Evolutionary conservation across 1,140 invertebrate genomes (phyloP).

Genomic region (Lutraria rhynchaena): DNA sequence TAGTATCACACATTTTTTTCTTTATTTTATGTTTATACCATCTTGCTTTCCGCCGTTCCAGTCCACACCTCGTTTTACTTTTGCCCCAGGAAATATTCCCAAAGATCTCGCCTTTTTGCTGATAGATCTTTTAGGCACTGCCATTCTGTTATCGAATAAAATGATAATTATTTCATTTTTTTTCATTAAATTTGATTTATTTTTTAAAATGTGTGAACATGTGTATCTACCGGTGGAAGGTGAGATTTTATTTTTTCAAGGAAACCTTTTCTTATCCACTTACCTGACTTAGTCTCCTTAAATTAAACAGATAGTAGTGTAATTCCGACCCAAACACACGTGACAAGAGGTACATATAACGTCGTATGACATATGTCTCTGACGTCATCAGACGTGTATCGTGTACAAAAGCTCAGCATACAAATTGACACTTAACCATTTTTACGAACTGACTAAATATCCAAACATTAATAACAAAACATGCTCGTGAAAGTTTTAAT

Average conservation of each 20-base stretch:
- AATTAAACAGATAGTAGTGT: too few relatives aligned
- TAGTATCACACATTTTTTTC: too few relatives aligned
- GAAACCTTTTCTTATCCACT: background rate
- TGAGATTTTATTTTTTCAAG: background rate
- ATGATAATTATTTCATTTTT: background rate
- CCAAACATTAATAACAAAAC: too few relatives aligned
- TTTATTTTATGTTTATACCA: conserved; percentile 67
- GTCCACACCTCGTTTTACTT: conserved; percentile 84
- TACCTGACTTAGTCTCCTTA: background rate
- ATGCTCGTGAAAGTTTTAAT: too few relatives aligned
- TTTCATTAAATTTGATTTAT: background rate
- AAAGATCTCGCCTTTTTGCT: conserved; percentile 81
- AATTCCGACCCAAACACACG: too few relatives aligned
- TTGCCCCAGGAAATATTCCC: conserved; percentile 93
- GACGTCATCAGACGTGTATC: too few relatives aligned
- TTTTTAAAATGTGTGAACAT: background rate
- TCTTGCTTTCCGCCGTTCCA: conserved; percentile 80
- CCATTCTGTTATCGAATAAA: conserved; percentile 57
- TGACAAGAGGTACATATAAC: too few relatives aligned
- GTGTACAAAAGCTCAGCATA: too few relatives aligned
- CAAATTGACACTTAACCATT: too few relatives aligned
- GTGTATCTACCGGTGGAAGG: background rate
- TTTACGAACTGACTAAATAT: too few relatives aligned
- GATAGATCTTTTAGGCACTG: conserved; percentile 61
- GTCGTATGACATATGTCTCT: too few relatives aligned